Evolutionary conservation across 23 tunicate species (phyloP), one percentile per base, ranked within the genome.

Genomic region (Botrylloides violaceus): DNA sequence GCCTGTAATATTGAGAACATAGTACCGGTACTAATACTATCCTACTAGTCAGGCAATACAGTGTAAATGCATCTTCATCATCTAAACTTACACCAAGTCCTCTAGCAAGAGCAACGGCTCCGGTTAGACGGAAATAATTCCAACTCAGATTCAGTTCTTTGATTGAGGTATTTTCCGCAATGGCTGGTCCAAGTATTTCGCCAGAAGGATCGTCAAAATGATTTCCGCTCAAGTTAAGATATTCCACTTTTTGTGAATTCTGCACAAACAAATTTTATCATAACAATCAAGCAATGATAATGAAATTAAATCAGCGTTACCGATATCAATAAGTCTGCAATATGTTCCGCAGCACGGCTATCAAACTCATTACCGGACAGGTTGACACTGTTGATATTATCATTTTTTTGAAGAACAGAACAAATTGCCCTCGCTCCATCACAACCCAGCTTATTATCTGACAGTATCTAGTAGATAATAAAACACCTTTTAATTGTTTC

Each of bases 131-230:
- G 60, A 95, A 82, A 61, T 95, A 86, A 76, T 95, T 95, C 99
- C 99, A 95, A 64, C 87, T 79, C 4, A 95, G 48, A 66, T 94
- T 70, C 22, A 93, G 50, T 12, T 82, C 82, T 79, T 95, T 95
- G 2, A 95, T 63, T 0, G 99, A 87, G 9, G 99, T 89, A 59
- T 95, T 95, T 75, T 95, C 99, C 2, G 96, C 84, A 30, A 95
- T 78, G 18, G 84, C 99, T 12, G 79, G 80, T 2, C 95, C 99
- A 3, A 95, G 49, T 2, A 75, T 63, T 58, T 58, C 72, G 21
- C 99, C 99, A 5, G 76, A 76, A 37, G 21, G 61, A 49, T 92
- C 96, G 33, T 65, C 76, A 58, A 95, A 95, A 55, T 77, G 72
- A 56, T 95, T 95, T 66, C 76, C 78, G 55, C 92, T 82, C 43